These are phyloP conservation scores for Drosophila dives DNA, from an alignment of 2,888 invertebrate species.

Conservation along the genomic window DNA sequence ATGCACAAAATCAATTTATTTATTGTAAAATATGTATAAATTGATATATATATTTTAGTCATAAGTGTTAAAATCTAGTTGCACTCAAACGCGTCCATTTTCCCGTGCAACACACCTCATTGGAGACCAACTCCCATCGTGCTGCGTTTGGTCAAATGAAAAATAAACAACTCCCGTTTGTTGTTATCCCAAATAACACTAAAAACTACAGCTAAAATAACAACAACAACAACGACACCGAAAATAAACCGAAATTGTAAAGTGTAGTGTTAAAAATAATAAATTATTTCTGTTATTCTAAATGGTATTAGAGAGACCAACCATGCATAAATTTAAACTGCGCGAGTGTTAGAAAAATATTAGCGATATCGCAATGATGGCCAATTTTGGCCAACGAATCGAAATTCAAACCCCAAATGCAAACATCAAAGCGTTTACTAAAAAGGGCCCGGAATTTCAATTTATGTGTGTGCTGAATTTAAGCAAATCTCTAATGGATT, in stretches of 20 bases:
- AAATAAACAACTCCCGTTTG: conserved; percentile 73
- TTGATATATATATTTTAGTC: conserved; percentile 55
- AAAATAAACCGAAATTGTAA: conserved; percentile 74
- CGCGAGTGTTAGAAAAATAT: conserved; percentile 69
- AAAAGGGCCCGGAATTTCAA: conserved; percentile 11
- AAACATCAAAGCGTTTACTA: conserved; percentile 6
- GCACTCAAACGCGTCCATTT: conserved; percentile 61
- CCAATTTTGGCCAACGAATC: conserved; percentile 30
- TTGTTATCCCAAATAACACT: conserved; percentile 67
- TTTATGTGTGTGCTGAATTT: not conserved
- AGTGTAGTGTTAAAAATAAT: conserved; percentile 81
- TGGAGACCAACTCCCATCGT: conserved; percentile 1
- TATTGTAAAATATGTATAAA: conserved; percentile 71
- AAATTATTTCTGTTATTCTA: conserved; percentile 80
- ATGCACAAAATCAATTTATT: conserved; percentile 14
- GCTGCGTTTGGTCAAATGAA: conserved; percentile 65
- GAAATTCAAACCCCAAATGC: conserved; percentile 28
- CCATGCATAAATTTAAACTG: conserved; percentile 72
- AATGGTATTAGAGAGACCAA: conserved; percentile 76
- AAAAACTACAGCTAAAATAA: conserved; percentile 49
- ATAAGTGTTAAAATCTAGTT: conserved; percentile 66
- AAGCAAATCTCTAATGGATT: not conserved
- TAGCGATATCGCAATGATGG: conserved; percentile 7
- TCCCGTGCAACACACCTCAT: conserved; percentile 3
- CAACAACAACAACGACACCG: conserved; percentile 30